Evolutionary conservation across 2,113 vertebrate genomes (phyloP).

Genomic region (Tretioscincus oriximinensis): DNA sequence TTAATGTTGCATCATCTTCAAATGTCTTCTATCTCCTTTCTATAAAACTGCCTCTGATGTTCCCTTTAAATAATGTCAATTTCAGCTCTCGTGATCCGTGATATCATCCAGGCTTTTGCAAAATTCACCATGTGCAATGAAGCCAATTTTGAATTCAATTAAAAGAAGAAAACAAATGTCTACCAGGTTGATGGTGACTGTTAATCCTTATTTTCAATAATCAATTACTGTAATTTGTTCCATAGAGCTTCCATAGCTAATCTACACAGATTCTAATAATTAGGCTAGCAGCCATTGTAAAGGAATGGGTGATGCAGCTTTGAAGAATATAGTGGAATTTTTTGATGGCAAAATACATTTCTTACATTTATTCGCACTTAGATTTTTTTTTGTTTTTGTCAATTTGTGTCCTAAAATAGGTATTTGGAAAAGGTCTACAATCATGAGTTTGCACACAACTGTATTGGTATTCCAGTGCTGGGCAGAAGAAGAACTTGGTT

Average conservation of each 20-base stretch:
- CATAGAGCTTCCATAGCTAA: neutral
- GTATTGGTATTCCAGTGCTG: too few species aligned
- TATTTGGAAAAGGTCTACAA: neutral
- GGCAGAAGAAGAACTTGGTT: too few species aligned
- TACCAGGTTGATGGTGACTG: neutral
- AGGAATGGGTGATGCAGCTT: neutral
- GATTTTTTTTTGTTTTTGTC: neutral
- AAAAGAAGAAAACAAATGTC: neutral
- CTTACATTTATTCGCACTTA: neutral
- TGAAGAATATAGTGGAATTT: neutral
- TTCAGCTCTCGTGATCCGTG: neutral
- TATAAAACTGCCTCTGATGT: slow-evolving; percentile 10
- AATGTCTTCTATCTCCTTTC: slow-evolving; percentile 14
- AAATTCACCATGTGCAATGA: neutral
- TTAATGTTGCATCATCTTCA: neutral
- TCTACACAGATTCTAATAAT: neutral
- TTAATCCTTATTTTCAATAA: neutral
- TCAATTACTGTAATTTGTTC: neutral
- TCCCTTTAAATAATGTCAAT: slow-evolving; percentile 6
- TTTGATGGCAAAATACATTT: neutral
- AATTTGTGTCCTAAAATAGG: neutral
- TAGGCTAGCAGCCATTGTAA: neutral
- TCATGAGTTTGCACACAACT: neutral
- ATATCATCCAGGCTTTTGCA: slow-evolving; percentile 6
- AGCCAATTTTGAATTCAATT: slow-evolving; percentile 12